Base-by-base conservation (phyloP, 2,113 vertebrate species). In the Conger conger region DNA sequence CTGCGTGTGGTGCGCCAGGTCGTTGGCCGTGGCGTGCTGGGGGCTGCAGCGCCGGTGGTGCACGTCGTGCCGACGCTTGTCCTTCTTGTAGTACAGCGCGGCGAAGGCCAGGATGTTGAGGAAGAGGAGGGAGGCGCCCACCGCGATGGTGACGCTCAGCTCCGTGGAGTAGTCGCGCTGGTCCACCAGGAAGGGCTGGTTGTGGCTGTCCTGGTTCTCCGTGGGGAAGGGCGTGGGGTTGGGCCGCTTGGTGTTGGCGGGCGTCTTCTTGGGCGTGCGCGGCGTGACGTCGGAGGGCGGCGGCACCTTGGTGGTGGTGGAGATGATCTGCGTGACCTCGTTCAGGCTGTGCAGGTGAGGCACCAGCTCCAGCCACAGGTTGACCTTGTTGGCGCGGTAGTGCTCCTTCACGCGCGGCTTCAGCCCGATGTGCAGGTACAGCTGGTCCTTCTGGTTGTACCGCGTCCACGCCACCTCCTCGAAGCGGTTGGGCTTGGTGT, bases 391-490 rank as follows among this genome's bases (percentile, higher is more conserved):
- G 86, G 98, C 98, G 60, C 98, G 96, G 86, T 99, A 99, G 90
- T 99, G 98, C 93, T 99, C 98, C 92, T 99, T 99, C 85, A 99
- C 97, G 45, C 98, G 95, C 27, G 98, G 98, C 92, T 99, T 99
- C 92, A 99, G 95, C 87, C 98, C 98, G 90, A 99, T 99, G 89
- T 99, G 98, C 82, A 99, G 96, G 91, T 99, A 99, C 20, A 99
- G 96, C 85, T 99, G 98, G 86, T 99, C 98, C 92, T 99, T 99
- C 94, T 99, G 98, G 88, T 98, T 98, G 91, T 99, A 99, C 90
- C 98, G 96, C 73, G 97, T 99, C 98, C 98, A 99, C 77, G 97
- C 98, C 90, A 99, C 98, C 93, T 99, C 98, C 90, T 99, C 98
- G 93, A 99, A 99, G 83, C 98, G 98, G 89, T 99, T 99, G 80